A percentile compares a stretch with the other conserved stretches of the same genome.
These are phyloP conservation scores for Laspeyria flexula DNA, from an alignment of 2,888 invertebrate species.

Conservation along the genomic window DNA sequence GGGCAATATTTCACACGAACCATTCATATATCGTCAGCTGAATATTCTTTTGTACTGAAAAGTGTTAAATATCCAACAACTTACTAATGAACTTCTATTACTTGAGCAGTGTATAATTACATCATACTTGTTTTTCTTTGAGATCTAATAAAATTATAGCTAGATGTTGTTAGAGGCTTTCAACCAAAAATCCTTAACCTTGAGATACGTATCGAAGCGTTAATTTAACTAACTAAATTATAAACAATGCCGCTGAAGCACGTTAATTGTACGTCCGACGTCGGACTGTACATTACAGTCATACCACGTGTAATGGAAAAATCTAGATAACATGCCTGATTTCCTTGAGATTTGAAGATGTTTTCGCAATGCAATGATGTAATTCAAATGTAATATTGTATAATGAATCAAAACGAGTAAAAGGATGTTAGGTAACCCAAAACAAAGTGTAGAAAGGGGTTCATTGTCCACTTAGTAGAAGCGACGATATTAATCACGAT, in stretches of 20 bases:
- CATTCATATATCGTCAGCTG: too few species aligned
- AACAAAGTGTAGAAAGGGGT: slow-evolving; percentile 11
- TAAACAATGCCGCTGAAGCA: slow-evolving; percentile 17
- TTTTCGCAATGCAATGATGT: too few species aligned
- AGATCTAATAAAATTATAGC: too few species aligned
- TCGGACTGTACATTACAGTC: neutral
- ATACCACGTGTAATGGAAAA: neutral
- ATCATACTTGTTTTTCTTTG: neutral
- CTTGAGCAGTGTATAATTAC: too few species aligned
- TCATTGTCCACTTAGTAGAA: slow-evolving; percentile 33
- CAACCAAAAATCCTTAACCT: slow-evolving; percentile 18
- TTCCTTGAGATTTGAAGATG: too few species aligned
- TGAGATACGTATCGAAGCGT: slow-evolving; percentile 19
- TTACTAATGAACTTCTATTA: too few species aligned
- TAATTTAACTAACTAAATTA: slow-evolving; percentile 20
- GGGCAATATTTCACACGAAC: too few species aligned
- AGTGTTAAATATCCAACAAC: too few species aligned
- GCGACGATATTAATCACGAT: slow-evolving; percentile 33
- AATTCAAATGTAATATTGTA: too few species aligned
- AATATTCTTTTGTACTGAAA: too few species aligned
- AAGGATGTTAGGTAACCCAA: neutral
- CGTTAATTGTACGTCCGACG: slow-evolving; percentile 25
- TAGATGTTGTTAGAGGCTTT: too few species aligned
- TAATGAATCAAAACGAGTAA: too few species aligned
- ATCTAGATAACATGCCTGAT: neutral